Conservation (phyloP, 2,888 invertebrate genomes). For the Drosophila putrida region DNA sequence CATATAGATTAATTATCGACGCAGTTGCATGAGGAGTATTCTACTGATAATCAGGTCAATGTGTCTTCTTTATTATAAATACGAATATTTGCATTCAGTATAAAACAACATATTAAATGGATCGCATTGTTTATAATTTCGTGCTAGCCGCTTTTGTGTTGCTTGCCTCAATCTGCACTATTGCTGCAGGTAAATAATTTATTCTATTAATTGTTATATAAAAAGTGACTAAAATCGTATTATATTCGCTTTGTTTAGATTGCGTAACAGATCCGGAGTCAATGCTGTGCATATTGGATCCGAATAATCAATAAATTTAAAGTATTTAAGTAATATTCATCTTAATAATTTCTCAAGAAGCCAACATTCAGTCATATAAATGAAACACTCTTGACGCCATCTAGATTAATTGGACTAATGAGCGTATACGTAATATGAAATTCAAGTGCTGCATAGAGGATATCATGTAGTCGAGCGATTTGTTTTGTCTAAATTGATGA, state of each 20-base stretch:
- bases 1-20: not conserved
- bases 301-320: constrained; percentile 9
- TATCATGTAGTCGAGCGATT: not conserved
- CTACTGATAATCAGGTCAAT: constrained; percentile 2
- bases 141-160: not conserved
- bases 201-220: not conserved
- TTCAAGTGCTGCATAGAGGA: not conserved
- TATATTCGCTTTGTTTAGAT: constrained; percentile 7
- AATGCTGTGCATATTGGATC: constrained; percentile 51
- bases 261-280: constrained; percentile 67
- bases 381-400: not conserved
- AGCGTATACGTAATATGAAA: not conserved
- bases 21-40: not conserved
- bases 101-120: not conserved
- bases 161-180: not conserved
- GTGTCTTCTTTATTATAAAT: too few species aligned
- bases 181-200: not conserved
- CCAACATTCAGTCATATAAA: too few species aligned
- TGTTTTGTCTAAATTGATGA: not conserved
- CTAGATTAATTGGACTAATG: not conserved
- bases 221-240: too few species aligned
- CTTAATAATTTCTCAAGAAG: too few species aligned
- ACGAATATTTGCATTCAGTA: not conserved
- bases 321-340: too few species aligned
- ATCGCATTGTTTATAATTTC: not conserved